Base-by-base conservation (phyloP, 2,113 vertebrate species). In the Acrocephalus arundinaceus region DNA sequence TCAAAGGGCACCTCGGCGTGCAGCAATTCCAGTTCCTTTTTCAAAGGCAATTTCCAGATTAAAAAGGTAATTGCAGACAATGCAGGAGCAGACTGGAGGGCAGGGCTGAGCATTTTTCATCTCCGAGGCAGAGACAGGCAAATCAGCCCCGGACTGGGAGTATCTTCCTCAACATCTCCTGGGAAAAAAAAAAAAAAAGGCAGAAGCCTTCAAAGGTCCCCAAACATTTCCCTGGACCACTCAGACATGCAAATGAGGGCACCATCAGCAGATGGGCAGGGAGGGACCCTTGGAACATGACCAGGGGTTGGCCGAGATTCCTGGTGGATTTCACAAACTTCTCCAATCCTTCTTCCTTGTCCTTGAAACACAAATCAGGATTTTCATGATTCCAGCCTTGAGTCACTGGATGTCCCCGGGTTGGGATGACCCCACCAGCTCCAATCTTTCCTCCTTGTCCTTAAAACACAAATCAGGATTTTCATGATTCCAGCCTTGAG, bases 31-130 rank as follows among this genome's bases (percentile, higher is more conserved):
- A 86, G 93, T 92, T 77, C 85, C 84, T 91, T 96, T 95, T 95
- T 97, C 94, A 96, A 94, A 96, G 95, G 33, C 58, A 58, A 83
- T 90, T 93, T 66, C 71, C 52, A 84, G 94, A 92, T 86, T 73
- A 86, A 94, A 90, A 92, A 84, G 86, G 72, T 16, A 12, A 71
- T 83, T 37, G 55, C 61, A 70, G 35, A 15, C 15, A 25, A 27
- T 11, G 55, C 63, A 9, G 57, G n/a, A 76, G 49, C 39, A 85
- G 77, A 28, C 71, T n/a, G 33, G 5, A 92, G 75, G 94, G 82
- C 78, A 90, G 54, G 83, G 75, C 74, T 33, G 33, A 45, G 49
- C 35, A 1, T 39, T 51, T 55, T 87, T 78, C 45, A 67, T 71
- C n/a, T 41, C 30, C 13, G 23, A n/a, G 62, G 39, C 58, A 83